Base-by-base conservation (phyloP, 1,140 invertebrate genomes). In the Prorops nasuta region DNA sequence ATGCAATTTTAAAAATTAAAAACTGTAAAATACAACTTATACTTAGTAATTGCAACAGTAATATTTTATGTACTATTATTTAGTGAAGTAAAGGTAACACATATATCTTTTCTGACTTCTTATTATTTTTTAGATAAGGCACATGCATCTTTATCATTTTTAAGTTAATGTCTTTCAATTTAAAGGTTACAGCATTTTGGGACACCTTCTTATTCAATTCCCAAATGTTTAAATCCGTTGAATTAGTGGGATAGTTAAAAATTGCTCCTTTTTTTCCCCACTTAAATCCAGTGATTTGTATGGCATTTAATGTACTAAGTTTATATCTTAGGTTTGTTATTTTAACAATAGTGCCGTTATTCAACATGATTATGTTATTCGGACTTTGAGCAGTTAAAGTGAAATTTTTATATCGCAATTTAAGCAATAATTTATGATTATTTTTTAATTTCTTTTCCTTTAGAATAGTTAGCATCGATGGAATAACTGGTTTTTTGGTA, bases 361-460 rank as follows among this genome's bases (percentile, higher is more conserved):
- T 32, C 43, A 44, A 19, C 16, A 44, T 15, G n/a, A 44, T 28
- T 19, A 44, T 16, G 24, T 44, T 35, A 18, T 44, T 19, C 10
- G 43, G 43, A 10, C 16, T 19, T 8, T 8, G 16, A 10, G 3
- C 17, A 16, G 24, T 4, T 12, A 44, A 3, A 10, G 17, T 19
- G 10, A 35, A 18, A 36, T 18, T n/a, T 35, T 35, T 35, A 14
- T 35, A 35, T 14, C 14, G 20, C 4, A 20, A 1, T 36, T 45
- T 45, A 7, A 45, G 20, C n/a, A 45, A 3, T 9, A 44, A 18
- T 19, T 44, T 32, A 44, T 28, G 28, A 44, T 44, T 17, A 18
- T 32, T 32, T 20, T 16, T 35, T 21, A n/a, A 19, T 20, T 45
- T 45, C 21, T 35, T 20, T 17, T 36, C 18, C 32, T 36, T 18